Conservation (phyloP, 2,797 vertebrate genomes). For the Megalops cyprinoides region DNA sequence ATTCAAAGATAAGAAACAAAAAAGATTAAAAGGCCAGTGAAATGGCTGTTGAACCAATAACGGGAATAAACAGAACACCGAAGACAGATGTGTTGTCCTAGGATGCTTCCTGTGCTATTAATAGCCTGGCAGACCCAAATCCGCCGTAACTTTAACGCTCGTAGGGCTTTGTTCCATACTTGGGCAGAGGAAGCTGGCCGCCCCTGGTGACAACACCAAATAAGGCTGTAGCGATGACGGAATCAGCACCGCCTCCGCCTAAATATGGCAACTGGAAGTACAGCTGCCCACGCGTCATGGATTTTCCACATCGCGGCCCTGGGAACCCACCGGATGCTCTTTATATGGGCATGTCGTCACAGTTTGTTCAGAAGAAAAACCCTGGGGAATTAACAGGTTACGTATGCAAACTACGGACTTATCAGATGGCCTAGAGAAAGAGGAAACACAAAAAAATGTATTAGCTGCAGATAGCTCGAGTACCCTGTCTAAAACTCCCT, state of each 20-base stretch:
- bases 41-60: neutral
- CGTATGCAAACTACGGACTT: neutral
- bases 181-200: slow-evolving; percentile 46
- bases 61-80: neutral
- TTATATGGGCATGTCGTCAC: slow-evolving; percentile 66
- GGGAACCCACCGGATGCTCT: slow-evolving; percentile 63
- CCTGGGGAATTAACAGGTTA: slow-evolving; percentile 23
- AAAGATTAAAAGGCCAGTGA: neutral
- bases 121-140: slow-evolving; percentile 12
- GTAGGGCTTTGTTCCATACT: slow-evolving; percentile 28
- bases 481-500: too few relatives aligned
- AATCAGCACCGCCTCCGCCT: slow-evolving; percentile 48
- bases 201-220: slow-evolving; percentile 32
- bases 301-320: slow-evolving; percentile 64
- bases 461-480: too few relatives aligned
- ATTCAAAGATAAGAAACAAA: neutral
- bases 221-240: slow-evolving; percentile 54
- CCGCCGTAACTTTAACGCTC: neutral
- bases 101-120: slow-evolving; percentile 22
- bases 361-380: slow-evolving; percentile 16
- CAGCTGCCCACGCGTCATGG: slow-evolving; percentile 67
- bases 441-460: too few relatives aligned
- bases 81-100: neutral
- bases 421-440: neutral
- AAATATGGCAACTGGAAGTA: slow-evolving; percentile 74